phyloP scores from a whole-genome alignment of 2,888 invertebrate genomes.

The Lasioglossum vierecki region DNA sequence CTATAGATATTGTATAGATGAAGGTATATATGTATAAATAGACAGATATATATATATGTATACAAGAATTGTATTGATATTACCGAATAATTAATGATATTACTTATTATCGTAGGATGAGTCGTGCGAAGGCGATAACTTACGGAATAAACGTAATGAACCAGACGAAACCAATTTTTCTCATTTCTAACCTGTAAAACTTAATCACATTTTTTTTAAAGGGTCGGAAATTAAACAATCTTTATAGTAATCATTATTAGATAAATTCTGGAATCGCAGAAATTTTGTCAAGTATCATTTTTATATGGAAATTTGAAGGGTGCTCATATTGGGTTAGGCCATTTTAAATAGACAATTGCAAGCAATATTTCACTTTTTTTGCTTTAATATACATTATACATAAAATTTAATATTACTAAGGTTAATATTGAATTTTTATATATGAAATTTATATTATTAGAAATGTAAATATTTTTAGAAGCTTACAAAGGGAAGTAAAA shows the following conservation, averaged over 20 bases:
- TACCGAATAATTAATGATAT: constrained; percentile 70
- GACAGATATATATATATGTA: constrained; percentile 57
- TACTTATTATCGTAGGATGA: constrained; percentile 72
- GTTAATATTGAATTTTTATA: too few relatives aligned
- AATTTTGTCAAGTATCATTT: too few relatives aligned
- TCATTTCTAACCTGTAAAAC: neutral
- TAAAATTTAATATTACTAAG: too few relatives aligned
- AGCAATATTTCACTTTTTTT: too few relatives aligned
- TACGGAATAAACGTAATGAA: constrained; percentile 78
- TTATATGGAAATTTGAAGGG: too few relatives aligned
- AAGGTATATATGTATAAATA: constrained; percentile 61
- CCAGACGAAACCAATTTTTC: constrained; percentile 37
- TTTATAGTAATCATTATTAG: neutral
- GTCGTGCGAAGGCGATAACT: constrained; percentile 73
- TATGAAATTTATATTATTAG: too few relatives aligned
- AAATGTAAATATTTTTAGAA: too few relatives aligned
- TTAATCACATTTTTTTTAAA: neutral
- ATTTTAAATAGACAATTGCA: too few relatives aligned
- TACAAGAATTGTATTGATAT: constrained; percentile 70
- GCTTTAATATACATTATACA: too few relatives aligned
- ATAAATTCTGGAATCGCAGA: too few relatives aligned
- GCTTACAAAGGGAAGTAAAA: too few relatives aligned
- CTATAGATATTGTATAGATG: constrained; percentile 24
- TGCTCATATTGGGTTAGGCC: too few relatives aligned
- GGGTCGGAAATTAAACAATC: neutral